Evolutionary conservation across 2,113 vertebrate species (phyloP), one percentile per base, ranked within the genome.

Genomic region (Pollimyrus isidori): DNA sequence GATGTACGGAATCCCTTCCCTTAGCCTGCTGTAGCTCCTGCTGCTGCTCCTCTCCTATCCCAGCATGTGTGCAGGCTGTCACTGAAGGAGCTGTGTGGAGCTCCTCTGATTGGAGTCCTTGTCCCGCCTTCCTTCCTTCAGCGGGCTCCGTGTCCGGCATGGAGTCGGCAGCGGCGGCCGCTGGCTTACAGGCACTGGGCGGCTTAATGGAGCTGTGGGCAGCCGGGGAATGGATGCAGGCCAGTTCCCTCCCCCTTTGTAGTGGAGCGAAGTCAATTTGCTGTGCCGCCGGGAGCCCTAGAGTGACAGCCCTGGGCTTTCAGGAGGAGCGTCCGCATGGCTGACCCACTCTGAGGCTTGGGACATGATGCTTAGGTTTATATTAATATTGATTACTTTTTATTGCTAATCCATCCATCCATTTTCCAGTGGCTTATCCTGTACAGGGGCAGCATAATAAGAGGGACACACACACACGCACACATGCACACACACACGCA

Each of bases 331-430:
- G 26, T 76, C 69, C 5, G 1, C 69, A 30, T 1, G 35, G 30
- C 69, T 17, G 30, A 76, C 7, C 26, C 15, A 5, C 69, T 39
- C 69, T 39, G 69, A 76, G 69, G 69, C 4, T 76, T 39, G 39
- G 30, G 69, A 35, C 10, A 35, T 76, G 69, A 76, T 76, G 69
- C 11, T 76, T 76, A 76, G 30, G 17, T 30, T 35, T 39, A 76
- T 76, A 76, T 76, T 76, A 76, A 76, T 76, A 76, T 76, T 39
- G 69, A 76, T 76, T 76, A 76, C 69, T 76, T 39, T 76, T 76
- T 65, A 26, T 76, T 76, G 69, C 69, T 39, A 30, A 39, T 76
- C 69, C 69, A 76, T 76, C 69, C 69, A 76, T 76, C 69, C 69
- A 76, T 76, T 76, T 76, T 76, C 69, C 69, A 39, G 30, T 39